A percentile compares a stretch with the other conserved stretches of the same genome.
phyloP scores from a whole-genome alignment of 2,797 vertebrate genomes.

The Chanos chanos region DNA sequence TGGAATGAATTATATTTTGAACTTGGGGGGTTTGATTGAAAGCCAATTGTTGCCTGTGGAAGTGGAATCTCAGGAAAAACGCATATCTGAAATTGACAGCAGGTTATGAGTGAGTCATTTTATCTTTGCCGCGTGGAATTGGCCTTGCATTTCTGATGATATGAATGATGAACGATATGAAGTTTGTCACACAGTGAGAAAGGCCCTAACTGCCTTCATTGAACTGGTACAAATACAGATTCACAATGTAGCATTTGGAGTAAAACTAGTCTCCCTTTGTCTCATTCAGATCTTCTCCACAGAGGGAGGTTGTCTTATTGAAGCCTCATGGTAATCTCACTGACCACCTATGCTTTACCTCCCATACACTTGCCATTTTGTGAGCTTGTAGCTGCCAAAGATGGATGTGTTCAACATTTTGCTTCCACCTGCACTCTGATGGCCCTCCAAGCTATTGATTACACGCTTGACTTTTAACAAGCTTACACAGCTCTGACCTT shows the following conservation, averaged over 20 bases:
- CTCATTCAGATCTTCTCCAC: too few relatives aligned
- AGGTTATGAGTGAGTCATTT: conserved; percentile 48
- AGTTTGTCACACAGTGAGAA: neutral
- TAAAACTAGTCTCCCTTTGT: neutral
- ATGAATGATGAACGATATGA: conserved; percentile 29
- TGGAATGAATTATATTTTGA: conserved; percentile 37
- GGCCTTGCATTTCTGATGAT: conserved; percentile 25
- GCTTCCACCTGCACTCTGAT: neutral
- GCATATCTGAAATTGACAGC: conserved; percentile 51
- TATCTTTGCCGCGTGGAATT: conserved; percentile 48
- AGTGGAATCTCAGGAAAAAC: conserved; percentile 23
- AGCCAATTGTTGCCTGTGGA: neutral
- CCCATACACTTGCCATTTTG: too few relatives aligned
- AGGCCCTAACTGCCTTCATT: neutral
- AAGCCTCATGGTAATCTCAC: too few relatives aligned
- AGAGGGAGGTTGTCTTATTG: too few relatives aligned
- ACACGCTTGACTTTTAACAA: conserved; percentile 11
- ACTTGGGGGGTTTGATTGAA: conserved; percentile 29
- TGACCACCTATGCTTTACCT: too few relatives aligned
- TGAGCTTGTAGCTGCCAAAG: neutral
- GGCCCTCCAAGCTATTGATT: neutral
- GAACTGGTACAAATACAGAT: neutral
- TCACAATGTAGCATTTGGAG: neutral
- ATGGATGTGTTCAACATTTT: neutral
- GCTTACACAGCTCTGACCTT: conserved; percentile 4